These are phyloP conservation scores for Lasius platythorax DNA, from an alignment of 2,888 invertebrate species.

Conservation along the genomic window DNA sequence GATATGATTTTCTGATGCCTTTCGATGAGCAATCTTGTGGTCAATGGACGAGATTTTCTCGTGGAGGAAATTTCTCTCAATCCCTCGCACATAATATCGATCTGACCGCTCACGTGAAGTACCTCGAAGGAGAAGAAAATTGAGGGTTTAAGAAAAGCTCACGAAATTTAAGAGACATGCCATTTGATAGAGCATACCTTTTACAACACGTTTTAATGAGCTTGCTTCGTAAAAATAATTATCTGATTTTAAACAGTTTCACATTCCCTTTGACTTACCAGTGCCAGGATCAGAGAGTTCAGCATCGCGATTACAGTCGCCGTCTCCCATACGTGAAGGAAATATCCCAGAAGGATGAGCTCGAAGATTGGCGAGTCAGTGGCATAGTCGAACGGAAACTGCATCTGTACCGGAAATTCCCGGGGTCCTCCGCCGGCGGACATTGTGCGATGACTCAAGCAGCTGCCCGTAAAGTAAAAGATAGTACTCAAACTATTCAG, in stretches of 20 bases:
- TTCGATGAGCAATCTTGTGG: conserved; percentile 22
- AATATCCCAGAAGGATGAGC: conserved; percentile 40
- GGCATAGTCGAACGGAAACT: conserved; percentile 53
- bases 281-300: conserved; percentile 57
- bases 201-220: neutral
- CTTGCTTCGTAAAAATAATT: neutral
- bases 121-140: conserved; percentile 19
- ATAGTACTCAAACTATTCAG: neutral
- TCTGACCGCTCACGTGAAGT: conserved; percentile 43
- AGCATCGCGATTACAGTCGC: conserved; percentile 53
- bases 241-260: neutral
- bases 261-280: conserved; percentile 43
- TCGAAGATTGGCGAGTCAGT: conserved; percentile 62
- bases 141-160: neutral
- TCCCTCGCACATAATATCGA: conserved; percentile 44
- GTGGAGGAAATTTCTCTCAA: conserved; percentile 21
- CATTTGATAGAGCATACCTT: neutral
- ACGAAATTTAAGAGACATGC: neutral
- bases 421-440: neutral
- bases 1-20: conserved; percentile 65
- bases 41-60: conserved; percentile 2
- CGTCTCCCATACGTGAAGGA: conserved; percentile 47
- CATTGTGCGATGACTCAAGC: neutral
- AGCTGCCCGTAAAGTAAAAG: conserved; percentile 13
- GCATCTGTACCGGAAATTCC: conserved; percentile 51